Conservation (phyloP, 2,113 vertebrate species). For the Regulus satrapa region DNA sequence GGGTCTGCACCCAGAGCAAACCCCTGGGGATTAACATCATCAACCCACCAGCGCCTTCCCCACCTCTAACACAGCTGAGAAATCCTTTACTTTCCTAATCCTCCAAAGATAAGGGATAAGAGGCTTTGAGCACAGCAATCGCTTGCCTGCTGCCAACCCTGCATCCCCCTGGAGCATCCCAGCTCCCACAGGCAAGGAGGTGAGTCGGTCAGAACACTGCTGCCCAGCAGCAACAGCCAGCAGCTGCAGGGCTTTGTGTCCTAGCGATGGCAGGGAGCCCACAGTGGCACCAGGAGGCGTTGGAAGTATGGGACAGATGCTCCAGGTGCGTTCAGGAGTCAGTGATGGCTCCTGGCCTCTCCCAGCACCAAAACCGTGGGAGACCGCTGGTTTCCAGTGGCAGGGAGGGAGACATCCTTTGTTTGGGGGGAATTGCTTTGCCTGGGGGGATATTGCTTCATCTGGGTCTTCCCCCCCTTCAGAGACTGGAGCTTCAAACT, state of each 20-base stretch:
- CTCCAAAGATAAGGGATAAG: neutral
- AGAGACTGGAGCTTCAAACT: neutral
- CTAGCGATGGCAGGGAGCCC: fast-evolving
- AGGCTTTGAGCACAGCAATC: fast-evolving
- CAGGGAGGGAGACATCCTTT: neutral
- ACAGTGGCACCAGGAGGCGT: fast-evolving
- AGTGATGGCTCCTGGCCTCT: neutral
- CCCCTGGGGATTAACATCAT: neutral
- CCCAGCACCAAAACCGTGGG: neutral
- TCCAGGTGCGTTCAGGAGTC: neutral
- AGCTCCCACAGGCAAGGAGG: neutral
- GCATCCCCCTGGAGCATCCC: neutral
- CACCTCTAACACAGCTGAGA: fast-evolving
- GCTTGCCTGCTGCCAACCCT: neutral
- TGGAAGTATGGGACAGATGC: fast-evolving
- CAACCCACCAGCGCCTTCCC: fast-evolving
- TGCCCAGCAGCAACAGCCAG: neutral
- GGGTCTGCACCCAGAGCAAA: neutral
- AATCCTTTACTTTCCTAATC: neutral
- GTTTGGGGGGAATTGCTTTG: fast-evolving
- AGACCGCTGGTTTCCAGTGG: neutral
- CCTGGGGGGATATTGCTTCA: neutral
- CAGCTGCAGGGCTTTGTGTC: neutral
- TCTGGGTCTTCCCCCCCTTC: neutral
- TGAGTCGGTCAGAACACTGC: neutral